phyloP scores from a whole-genome alignment of 30 jellyfish, hydroid and myxozoan genomes.

The Pseudorhiza aurosa region DNA sequence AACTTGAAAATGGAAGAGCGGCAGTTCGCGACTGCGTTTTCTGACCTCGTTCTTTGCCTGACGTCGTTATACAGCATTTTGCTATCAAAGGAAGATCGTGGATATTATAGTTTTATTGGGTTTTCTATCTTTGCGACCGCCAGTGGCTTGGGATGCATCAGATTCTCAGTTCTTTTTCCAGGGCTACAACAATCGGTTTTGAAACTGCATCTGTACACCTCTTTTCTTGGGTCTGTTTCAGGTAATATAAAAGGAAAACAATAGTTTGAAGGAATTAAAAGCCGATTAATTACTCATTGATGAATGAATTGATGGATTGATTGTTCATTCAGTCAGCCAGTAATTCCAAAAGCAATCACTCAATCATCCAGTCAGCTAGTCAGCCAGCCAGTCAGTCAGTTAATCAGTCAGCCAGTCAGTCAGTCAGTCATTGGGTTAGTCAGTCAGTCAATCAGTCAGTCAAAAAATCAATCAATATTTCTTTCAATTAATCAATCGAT shows the following conservation, averaged over 20 bases:
- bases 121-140: conserved; percentile 38
- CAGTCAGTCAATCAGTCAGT: no score
- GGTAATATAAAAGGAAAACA: conserved; percentile 32
- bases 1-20: not conserved
- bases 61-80: conserved; percentile 19
- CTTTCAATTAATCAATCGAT: no score
- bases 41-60: conserved; percentile 49
- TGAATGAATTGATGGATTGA: no score
- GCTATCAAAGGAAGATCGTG: not conserved
- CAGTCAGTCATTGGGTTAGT: no score
- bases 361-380: no score
- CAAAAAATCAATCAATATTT: no score
- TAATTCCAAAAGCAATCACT: no score
- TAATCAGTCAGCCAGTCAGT: no score
- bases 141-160: conserved; percentile 48
- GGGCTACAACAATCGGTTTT: conserved; percentile 4
- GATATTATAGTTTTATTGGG: not conserved
- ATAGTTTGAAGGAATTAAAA: no score
- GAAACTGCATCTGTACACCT: conserved; percentile 25
- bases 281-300: no score
- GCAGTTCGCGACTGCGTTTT: conserved; percentile 39
- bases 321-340: no score
- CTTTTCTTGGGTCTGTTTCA: conserved; percentile 52
- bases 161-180: conserved; percentile 49
- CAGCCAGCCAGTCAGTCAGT: no score